A percentile compares a stretch with the other conserved stretches of the same genome.
These are phyloP conservation scores for Polyergus mexicanus DNA, from an alignment of 1,140 invertebrate species.

Conservation along the genomic window DNA sequence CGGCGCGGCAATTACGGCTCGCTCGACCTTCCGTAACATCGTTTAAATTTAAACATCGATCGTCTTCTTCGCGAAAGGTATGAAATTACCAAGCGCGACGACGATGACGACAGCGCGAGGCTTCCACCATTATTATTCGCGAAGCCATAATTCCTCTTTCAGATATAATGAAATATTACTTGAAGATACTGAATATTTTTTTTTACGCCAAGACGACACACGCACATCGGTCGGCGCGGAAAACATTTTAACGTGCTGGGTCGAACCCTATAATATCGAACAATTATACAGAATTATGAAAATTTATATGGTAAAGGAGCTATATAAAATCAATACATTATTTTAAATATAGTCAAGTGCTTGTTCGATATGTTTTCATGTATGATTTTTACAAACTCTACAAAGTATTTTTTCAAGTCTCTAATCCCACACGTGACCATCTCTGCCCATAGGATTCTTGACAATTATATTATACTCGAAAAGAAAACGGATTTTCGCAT, in stretches of 20 bases:
- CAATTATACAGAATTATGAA: background rate
- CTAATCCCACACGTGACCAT: background rate
- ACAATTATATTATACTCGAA: background rate
- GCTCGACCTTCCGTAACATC: slow-evolving; percentile 33
- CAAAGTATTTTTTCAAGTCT: background rate
- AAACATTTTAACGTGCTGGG: background rate
- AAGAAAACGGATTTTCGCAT: background rate
- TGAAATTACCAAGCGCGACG: slow-evolving; percentile 23
- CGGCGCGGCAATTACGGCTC: slow-evolving; percentile 42
- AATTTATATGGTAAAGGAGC: background rate
- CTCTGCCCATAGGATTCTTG: background rate
- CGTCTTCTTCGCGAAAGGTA: slow-evolving; percentile 22
- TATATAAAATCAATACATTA: background rate
- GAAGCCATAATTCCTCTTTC: slow-evolving; percentile 33
- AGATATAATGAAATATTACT: slow-evolving; percentile 51
- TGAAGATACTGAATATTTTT: background rate
- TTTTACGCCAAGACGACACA: background rate
- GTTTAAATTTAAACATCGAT: slow-evolving; percentile 57
- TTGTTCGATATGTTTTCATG: background rate
- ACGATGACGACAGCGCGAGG: background rate
- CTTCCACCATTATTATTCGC: slow-evolving; percentile 47
- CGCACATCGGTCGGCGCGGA: background rate
- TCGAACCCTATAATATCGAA: background rate
- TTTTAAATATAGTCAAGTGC: background rate
- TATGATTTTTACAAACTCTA: background rate